Conservation (phyloP, 1,140 invertebrate species). For the Drosophila melanica region DNA sequence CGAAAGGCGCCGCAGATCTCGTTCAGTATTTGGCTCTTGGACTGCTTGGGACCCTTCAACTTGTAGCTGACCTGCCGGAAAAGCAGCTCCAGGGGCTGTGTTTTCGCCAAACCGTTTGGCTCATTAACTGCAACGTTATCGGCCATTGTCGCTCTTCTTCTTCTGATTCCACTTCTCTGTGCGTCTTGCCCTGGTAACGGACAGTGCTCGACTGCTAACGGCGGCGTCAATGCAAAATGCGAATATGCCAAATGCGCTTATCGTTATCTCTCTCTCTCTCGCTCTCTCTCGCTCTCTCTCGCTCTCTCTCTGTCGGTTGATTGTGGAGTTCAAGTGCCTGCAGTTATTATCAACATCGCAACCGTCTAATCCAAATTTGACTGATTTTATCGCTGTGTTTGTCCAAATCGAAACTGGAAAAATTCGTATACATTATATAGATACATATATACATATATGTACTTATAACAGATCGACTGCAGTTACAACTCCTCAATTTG, state of each 20-base stretch:
- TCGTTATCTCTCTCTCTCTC: constrained; percentile 5
- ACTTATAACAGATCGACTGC: neutral
- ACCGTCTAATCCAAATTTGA: constrained; percentile 16
- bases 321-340: constrained; percentile 41
- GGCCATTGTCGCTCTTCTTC: constrained; percentile 40
- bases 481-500: neutral
- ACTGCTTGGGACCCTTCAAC: constrained; percentile 36
- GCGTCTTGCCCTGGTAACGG: constrained; percentile 2
- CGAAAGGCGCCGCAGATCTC: constrained; percentile 86
- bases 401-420: neutral
- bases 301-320: constrained; percentile 5
- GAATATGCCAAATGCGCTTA: constrained; percentile 18
- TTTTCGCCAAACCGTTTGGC: constrained; percentile 40
- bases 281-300: neutral
- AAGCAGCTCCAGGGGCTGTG: constrained; percentile 55
- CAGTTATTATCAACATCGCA: constrained; percentile 35
- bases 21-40: constrained; percentile 85
- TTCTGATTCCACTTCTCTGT: constrained; percentile 12
- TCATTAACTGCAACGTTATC: constrained; percentile 40
- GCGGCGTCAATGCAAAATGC: neutral
- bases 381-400: constrained; percentile 25
- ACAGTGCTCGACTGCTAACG: constrained; percentile 24
- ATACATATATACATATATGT: neutral
- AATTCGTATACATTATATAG: constrained; percentile 2
- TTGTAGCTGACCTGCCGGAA: constrained; percentile 68